These are phyloP conservation scores for Poecilus cupreus DNA, from an alignment of 2,888 invertebrate genomes.

Conservation along the genomic window DNA sequence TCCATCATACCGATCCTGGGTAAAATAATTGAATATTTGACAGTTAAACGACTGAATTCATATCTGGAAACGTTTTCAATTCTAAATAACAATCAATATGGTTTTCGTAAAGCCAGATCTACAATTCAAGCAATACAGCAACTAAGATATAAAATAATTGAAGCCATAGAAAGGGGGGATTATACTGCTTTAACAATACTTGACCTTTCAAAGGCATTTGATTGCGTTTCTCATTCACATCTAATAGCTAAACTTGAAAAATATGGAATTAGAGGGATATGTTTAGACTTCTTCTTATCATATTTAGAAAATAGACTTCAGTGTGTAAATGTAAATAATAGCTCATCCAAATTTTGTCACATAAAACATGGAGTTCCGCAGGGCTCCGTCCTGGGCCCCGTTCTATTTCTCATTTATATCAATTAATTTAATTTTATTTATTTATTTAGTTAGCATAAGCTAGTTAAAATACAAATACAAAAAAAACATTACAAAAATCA, in stretches of 20 bases:
- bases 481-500: too few species aligned
- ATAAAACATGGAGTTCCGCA: not conserved
- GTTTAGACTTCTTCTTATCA: not conserved
- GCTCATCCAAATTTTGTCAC: not conserved
- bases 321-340: not conserved
- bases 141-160: not conserved
- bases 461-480: too few species aligned
- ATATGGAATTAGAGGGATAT: not conserved
- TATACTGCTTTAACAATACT: not conserved
- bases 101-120: not conserved
- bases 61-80: not conserved
- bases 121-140: not conserved
- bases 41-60: not conserved
- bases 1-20: not conserved
- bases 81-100: not conserved
- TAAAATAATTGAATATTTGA: not conserved
- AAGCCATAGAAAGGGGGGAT: not conserved
- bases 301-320: not conserved
- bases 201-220: not conserved
- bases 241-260: not conserved
- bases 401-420: too few species aligned
- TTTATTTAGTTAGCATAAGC: too few species aligned
- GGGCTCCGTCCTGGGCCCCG: too few species aligned
- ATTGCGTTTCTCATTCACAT: not conserved
- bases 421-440: too few species aligned